phyloP scores from a whole-genome alignment of 92 coral and sea anemone genomes.

The Epizoanthus illoricatus region DNA sequence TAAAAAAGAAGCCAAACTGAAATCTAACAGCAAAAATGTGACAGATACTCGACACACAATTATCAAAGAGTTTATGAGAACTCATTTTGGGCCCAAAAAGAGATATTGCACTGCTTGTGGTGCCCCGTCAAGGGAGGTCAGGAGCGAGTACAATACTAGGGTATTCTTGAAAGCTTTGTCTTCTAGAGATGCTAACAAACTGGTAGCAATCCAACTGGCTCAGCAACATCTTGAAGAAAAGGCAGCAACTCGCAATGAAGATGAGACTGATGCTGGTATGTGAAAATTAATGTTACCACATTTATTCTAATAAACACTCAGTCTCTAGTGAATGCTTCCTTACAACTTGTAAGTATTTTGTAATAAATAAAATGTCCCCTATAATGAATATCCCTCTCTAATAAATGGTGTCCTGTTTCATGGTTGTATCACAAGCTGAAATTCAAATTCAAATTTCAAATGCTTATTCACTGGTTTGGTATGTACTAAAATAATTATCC shows the following conservation, averaged over 20 bases:
- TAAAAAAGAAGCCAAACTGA: slow-evolving; percentile 71
- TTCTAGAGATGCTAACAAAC: slow-evolving; percentile 70
- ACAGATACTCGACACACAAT: slow-evolving; percentile 83
- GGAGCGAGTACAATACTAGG: slow-evolving; percentile 73
- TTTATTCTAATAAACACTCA: not conserved
- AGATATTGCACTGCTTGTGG: slow-evolving; percentile 74
- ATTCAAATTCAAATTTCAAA: too few species aligned
- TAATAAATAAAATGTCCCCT: too few species aligned
- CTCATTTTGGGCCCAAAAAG: slow-evolving; percentile 61
- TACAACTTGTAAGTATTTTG: too few species aligned
- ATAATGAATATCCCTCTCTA: too few species aligned
- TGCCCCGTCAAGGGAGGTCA: slow-evolving; percentile 84
- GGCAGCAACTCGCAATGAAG: slow-evolving; percentile 2
- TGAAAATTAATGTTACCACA: not conserved
- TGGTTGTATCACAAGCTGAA: too few species aligned
- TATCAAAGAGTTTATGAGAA: slow-evolving; percentile 72
- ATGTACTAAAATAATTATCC: too few species aligned
- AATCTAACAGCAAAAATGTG: slow-evolving; percentile 77
- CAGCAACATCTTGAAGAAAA: slow-evolving; percentile 31
- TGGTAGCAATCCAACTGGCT: slow-evolving; percentile 63
- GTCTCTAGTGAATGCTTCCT: too few species aligned
- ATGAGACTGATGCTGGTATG: slow-evolving; percentile 5
- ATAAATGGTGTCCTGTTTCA: too few species aligned
- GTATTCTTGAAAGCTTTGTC: slow-evolving; percentile 78
- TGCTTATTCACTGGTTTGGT: too few species aligned